Conservation (phyloP, 2,113 vertebrate species). For the Neolamprologus caudopunctatus region DNA sequence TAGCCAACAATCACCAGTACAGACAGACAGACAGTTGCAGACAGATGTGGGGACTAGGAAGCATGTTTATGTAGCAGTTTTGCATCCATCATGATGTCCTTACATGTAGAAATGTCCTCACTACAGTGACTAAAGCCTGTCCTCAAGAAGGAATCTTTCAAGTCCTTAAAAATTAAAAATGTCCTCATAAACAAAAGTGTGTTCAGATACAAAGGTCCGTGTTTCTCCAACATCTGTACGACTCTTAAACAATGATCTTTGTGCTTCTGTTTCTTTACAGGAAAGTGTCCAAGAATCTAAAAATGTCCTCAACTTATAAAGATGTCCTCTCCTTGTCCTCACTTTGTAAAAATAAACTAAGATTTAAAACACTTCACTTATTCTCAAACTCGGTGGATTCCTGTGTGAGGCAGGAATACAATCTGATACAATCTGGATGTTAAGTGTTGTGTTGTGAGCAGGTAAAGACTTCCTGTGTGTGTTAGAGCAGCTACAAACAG, state of each 20-base stretch:
- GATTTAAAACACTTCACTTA: fast-evolving
- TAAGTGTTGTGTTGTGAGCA: neutral
- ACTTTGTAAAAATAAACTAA: neutral
- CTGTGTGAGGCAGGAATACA: neutral
- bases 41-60: neutral
- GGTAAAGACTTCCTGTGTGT: neutral
- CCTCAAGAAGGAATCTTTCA: neutral
- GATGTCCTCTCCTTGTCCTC: neutral
- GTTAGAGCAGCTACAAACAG: neutral
- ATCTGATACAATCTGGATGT: neutral
- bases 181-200: neutral
- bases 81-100: neutral
- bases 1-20: neutral
- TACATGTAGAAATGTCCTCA: neutral
- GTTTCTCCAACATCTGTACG: fast-evolving
- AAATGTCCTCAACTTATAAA: neutral
- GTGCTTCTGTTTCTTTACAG: neutral
- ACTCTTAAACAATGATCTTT: fast-evolving
- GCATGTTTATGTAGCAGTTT: neutral
- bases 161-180: neutral
- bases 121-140: fast-evolving
- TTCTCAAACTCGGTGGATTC: neutral
- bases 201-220: neutral
- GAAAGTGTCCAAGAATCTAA: neutral
- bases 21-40: neutral